Evolutionary conservation across 2,888 invertebrate genomes (phyloP), one percentile per base, ranked within the genome.

Genomic region (Platycheirus albimanus): DNA sequence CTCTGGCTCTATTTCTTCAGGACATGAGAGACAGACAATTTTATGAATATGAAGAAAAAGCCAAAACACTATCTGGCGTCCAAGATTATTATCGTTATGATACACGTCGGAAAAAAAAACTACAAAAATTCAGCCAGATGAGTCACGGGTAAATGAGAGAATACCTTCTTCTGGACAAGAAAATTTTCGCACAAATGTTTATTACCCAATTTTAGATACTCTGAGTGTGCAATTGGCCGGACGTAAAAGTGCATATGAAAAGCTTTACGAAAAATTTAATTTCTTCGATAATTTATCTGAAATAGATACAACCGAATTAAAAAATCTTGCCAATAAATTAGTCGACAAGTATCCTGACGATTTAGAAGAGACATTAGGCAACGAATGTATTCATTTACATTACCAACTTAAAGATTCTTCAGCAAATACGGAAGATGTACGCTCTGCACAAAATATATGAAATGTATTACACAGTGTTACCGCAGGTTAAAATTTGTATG

Each of bases 211-310:
- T 36, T n/a, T 11, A n/a, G n/a, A 36, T n/a, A 36, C n/a, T 4
- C 5, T 36, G n/a, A 36, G 36, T 36, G 36, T 36, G n/a, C 11
- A 36, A 36, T n/a, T 36, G 1, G 2, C 36, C n/a, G 36, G 36
- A 11, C 36, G 11, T 36, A 36, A 36, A n/a, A n/a, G 2, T 24
- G 24, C 5, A 7, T 43, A 43, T 15, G 7, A 43, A 43, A 15
- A 43, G 17, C 43, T 17, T 43, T 15, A 13, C 43, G 15, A 43
- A 15, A 17, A 43, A 5, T 43, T 43, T 36, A 36, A 8, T 36
- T 36, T 36, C 3, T 15, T 43, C 15, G 43, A 43, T 43, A 4
- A 43, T 43, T 43, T 43, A 43, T 15, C 43, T 43, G 43, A 43
- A 4, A 43, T 15, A 15, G 15, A 43, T 43, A 43, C 3, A 17